Base-by-base conservation (phyloP, 1,140 invertebrate genomes). In the Sipha flava region DNA sequence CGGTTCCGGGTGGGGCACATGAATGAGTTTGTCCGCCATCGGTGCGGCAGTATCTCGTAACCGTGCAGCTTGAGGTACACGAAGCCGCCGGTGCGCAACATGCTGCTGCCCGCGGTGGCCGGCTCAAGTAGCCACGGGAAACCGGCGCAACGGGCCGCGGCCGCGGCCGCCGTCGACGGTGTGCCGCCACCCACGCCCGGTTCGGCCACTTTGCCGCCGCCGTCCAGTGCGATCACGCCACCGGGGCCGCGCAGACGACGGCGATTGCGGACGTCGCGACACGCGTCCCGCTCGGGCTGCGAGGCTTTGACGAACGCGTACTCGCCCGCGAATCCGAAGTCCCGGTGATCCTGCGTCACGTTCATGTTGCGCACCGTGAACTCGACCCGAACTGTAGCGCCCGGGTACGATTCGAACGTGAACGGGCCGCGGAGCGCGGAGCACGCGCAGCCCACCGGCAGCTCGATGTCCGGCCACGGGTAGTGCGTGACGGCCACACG, bases 121-220 rank as follows among this genome's bases (percentile, higher is more conserved):
- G 92, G 92, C 83, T 93, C 91, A 77, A 93, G 92, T 0, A 93
- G 84, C 91, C 92, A 93, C 0, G 92, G 92, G 83, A 92, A 90
- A 82, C 91, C 89, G n/a, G 90, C 87, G 83, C 91, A 92, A 21
- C 86, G 86, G 0, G 85, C 86, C 1, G 87, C 85, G 2, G 85
- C 85, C 49, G 80, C 1, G 87, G n/a, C 1, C 62, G 37, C 0
- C 31, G 57, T 66, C 85, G 84, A 75, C 86, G 83, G 40, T 84
- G 83, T 62, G n/a, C 87, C 86, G 12, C 86, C 86, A 82, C 87
- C 16, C 12, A 18, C 14, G 64, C 81, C 80, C 45, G 82, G 73
- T 34, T 81, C 80, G 80, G 79, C 72, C 52, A 40, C n/a, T n/a
- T n/a, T 81, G 80, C 10, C 85, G 87, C 70, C 86, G 87, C n/a